Evolutionary conservation across 2,797 vertebrate species (phyloP).

Genomic region (Thripadectes ignobilis): DNA sequence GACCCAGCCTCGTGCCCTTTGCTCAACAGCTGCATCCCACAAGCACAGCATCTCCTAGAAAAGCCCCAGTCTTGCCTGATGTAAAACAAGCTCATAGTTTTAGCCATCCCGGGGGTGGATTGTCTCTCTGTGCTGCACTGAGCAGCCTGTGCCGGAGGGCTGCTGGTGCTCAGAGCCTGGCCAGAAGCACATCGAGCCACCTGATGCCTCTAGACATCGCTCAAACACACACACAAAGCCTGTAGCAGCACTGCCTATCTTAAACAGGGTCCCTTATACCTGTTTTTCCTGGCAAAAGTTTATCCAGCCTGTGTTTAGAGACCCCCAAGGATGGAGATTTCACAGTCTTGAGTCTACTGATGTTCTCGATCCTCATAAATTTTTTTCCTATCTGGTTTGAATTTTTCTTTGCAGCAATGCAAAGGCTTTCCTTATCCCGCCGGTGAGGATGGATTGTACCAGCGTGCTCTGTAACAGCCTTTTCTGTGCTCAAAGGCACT

Average conservation of each 20-base stretch:
- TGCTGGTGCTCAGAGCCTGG: not conserved
- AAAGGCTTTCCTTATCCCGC: slow-evolving; percentile 3
- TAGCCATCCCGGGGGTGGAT: not conserved
- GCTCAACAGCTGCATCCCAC: not conserved
- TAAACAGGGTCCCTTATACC: not conserved
- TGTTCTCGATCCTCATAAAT: not conserved
- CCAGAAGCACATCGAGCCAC: not conserved
- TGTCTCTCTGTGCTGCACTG: not conserved
- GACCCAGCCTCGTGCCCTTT: not conserved
- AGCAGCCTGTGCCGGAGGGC: not conserved
- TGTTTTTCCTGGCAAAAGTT: not conserved
- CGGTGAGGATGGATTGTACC: not conserved
- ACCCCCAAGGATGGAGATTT: slow-evolving; percentile 27
- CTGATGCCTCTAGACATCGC: not conserved
- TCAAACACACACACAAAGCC: not conserved
- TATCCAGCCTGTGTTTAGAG: slow-evolving; percentile 23
- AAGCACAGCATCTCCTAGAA: not conserved
- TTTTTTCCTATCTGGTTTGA: not conserved
- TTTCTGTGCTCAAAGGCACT: not conserved
- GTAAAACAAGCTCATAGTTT: not conserved
- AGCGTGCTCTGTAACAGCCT: not conserved
- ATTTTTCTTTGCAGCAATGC: not conserved
- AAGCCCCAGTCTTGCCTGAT: not conserved
- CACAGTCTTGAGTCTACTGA: not conserved
- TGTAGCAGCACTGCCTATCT: not conserved